These are phyloP conservation scores for Machimus rusticus DNA, from an alignment of 2,888 invertebrate genomes.

Conservation along the genomic window DNA sequence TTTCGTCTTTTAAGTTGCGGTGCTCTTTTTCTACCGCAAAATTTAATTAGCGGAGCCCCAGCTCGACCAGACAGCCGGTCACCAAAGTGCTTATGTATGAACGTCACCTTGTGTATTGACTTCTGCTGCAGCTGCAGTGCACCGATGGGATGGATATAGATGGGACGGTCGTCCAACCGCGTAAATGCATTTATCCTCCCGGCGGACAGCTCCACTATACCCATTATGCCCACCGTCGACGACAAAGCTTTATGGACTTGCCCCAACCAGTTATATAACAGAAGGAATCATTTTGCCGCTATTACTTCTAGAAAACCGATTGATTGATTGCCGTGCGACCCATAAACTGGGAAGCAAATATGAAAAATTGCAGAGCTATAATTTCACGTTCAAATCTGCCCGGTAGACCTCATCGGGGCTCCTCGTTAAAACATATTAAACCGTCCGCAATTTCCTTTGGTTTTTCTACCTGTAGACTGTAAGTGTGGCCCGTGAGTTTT, in stretches of 20 bases:
- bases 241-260: neutral
- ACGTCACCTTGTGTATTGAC: conserved; percentile 23
- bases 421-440: neutral
- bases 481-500: neutral
- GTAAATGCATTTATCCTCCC: neutral
- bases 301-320: neutral
- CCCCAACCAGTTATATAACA: neutral
- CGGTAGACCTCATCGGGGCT: neutral
- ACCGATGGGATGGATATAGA: neutral
- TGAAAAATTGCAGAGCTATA: neutral
- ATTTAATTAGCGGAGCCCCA: conserved; percentile 30
- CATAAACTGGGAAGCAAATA: neutral
- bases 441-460: neutral
- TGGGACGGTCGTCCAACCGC: neutral
- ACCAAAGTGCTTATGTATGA: conserved; percentile 25
- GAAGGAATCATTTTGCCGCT: neutral
- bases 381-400: neutral
- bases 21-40: conserved; percentile 18
- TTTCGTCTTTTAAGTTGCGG: neutral
- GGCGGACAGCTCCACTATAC: neutral
- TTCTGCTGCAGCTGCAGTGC: conserved; percentile 23
- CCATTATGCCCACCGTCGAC: neutral
- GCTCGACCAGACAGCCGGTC: conserved; percentile 33
- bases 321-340: neutral
- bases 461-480: neutral